Evolutionary conservation across 2,113 vertebrate species (phyloP).

Genomic region (Danio rerio): GRCz12tu NC_133177.1:39690001-39690500

Average conservation of each 20-base stretch:
- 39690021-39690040: too few species aligned
- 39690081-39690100: too few species aligned
- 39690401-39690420: conserved; percentile 20
- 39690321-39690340: not conserved
- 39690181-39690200: too few species aligned
- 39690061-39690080: too few species aligned
- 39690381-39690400: not conserved
- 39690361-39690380: not conserved
- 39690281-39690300: not conserved
- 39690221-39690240: not conserved
- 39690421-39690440: not conserved
- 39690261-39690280: not conserved
- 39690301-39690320: not conserved
- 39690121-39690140: too few species aligned
- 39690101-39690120: too few species aligned
- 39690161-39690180: too few species aligned
- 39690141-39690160: too few species aligned
- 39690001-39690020: too few species aligned
- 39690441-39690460: conserved; percentile 32
- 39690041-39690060: too few species aligned
- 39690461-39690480: conserved; percentile 20
- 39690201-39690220: too few species aligned
- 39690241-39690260: not conserved
- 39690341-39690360: not conserved
- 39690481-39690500: not conserved